Base-by-base conservation (phyloP, 2,797 vertebrate genomes). In the Holocentrus rufus region DNA sequence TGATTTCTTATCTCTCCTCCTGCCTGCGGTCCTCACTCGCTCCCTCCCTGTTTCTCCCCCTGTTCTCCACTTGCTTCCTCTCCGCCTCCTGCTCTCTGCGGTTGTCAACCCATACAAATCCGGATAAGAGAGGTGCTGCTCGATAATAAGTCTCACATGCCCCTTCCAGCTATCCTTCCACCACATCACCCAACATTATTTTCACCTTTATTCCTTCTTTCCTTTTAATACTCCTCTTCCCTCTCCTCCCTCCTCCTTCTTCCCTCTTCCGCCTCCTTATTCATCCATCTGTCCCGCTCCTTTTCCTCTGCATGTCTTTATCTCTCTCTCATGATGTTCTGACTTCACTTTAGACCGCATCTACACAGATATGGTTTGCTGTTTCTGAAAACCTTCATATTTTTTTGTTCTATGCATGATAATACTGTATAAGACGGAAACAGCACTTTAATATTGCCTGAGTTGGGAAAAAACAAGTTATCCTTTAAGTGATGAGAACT, bases 141-240 rank as follows among this genome's bases (percentile, higher is more conserved):
- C 1, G 67, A 80, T 87, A 88, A 88, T 85, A 77, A 90, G 83
- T 72, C 72, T 59, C 58, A 36, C 68, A 67, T 71, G 74, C 68
- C 76, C 68, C 46, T 77, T 83, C 57, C 79, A 81, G 72, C 68
- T 64, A 50, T 76, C 54, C 4, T 31, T 36, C 57, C 72, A 71
- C 61, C 61, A 72, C 69, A 74, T 76, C 58, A 58, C 44, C 63
- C 63, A 36, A 23, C 27, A 10, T 72, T 69, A 69, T 82, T 85
- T 81, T 69, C 83, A 81, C 74, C 76, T 82, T 81, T 73, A 59
- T 54, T 36, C 22, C 13, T 69, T 22, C 72, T 34, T 70, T 67
- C 34, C 42, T 25, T 42, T 0, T 78, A 39, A 7, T 63, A 18
- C 8, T 57, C 27, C 20, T 8, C 1, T 20, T 7, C 7, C 20